phyloP scores from a whole-genome alignment of 2,113 vertebrate genomes.

The Otolemur garnettii region DNA sequence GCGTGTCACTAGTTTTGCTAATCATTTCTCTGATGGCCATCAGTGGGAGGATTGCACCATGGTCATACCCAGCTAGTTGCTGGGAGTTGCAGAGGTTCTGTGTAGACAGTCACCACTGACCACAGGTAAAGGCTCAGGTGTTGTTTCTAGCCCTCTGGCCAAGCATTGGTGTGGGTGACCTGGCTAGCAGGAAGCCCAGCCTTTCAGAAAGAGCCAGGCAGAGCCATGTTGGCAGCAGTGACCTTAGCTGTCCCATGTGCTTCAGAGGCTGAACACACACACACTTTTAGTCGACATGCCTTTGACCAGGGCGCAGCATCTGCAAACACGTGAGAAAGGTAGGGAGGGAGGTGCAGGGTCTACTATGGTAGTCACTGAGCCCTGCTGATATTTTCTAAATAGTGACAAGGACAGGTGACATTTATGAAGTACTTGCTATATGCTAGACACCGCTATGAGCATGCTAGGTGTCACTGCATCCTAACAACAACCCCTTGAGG shows the following conservation, averaged over 20 bases:
- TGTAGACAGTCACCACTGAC: neutral
- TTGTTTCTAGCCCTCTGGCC: neutral
- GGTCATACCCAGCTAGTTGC: neutral
- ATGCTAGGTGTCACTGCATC: neutral
- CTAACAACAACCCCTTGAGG: neutral
- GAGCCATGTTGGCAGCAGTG: neutral
- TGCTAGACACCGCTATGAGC: neutral
- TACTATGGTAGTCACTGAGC: neutral
- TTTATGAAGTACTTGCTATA: neutral
- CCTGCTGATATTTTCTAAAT: neutral
- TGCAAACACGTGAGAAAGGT: neutral
- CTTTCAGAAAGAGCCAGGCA: neutral
- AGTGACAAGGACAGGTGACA: neutral
- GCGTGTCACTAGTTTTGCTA: neutral
- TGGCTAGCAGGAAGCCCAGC: neutral
- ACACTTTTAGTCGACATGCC: neutral
- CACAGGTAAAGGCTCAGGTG: accelerated
- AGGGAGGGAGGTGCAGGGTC: neutral
- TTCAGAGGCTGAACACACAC: neutral
- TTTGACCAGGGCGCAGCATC: neutral
- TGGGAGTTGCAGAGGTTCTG: neutral
- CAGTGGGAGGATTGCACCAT: neutral
- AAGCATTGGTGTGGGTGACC: accelerated
- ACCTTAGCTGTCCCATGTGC: neutral
- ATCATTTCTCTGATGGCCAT: neutral